phyloP scores from a whole-genome alignment of 2,113 vertebrate genomes.

The Heliornis fulica region DNA sequence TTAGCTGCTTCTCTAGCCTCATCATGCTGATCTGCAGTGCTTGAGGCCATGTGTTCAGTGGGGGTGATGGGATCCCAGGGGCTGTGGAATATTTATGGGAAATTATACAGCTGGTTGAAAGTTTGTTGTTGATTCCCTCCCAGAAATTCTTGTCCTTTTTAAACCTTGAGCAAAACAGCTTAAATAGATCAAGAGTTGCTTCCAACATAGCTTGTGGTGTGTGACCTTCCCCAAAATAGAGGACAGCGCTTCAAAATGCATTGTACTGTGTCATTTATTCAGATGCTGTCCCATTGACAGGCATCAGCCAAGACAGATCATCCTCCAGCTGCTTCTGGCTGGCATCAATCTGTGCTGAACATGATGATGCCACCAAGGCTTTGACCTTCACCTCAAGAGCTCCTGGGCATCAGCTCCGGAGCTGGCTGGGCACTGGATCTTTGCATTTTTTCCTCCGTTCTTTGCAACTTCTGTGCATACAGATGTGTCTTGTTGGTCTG shows the following conservation, averaged over 20 bases:
- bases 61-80: neutral
- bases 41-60: rapidly evolving
- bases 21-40: neutral
- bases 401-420: neutral
- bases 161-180: neutral
- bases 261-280: neutral
- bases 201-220: neutral
- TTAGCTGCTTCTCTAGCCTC: neutral
- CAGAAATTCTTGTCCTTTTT: neutral
- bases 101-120: neutral
- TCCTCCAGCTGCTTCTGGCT: neutral
- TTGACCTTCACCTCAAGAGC: neutral
- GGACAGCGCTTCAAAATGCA: neutral
- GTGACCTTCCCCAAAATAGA: neutral
- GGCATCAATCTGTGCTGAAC: neutral
- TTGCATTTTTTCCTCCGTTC: neutral
- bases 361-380: rapidly evolving
- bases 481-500: neutral
- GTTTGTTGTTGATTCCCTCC: neutral
- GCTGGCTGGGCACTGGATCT: neutral
- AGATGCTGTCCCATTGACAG: neutral
- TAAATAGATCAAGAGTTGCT: neutral
- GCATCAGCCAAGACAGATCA: neutral
- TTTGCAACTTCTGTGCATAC: neutral
- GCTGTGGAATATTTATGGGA: neutral